Base-by-base conservation (phyloP, 2,888 invertebrate species). In the Cephus pulcher region DNA sequence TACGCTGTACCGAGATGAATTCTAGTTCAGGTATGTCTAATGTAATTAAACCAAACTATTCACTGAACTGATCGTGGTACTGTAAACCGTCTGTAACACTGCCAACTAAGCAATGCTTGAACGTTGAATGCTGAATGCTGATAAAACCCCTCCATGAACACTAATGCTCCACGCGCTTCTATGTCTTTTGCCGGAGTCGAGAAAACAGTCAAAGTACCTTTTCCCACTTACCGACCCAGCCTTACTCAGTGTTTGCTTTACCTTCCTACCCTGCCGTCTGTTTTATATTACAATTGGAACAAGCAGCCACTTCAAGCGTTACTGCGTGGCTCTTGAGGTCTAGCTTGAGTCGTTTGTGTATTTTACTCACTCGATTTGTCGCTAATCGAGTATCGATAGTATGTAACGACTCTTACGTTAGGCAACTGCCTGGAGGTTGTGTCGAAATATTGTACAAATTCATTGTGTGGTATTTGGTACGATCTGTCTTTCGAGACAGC, bases 71-170 rank as follows among this genome's bases (percentile, higher is more conserved):
- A 75, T 68, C 35, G 79, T 83, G 81, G 80, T 82, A 81, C 83
- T 78, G 84, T 82, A 82, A 85, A 84, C 56, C 56, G 84, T 77
- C 82, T 86, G 81, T 86, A 82, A 83, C 81, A 76, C 76, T 82
- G 82, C 84, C 82, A 84, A 80, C 83, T 82, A 85, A 85, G 85
- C 83, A 86, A 85, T 80, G 56, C 23, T 23, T 56, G 23, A 56
- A 56, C 56, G 56, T 9, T 56, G 56, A 56, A 56, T 56, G 80
- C 79, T 80, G 79, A 83, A 85, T 82, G 84, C 87, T 86, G 87
- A 87, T 87, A 87, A 87, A 84, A 86, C 71, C 87, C 87, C 84
- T 83, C 87, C 87, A 69, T 23, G 32, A 69, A 32, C 15, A 76
- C 68, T 32, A 69, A 69, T 76, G 76, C 69, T 32, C 30, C n/a